Evolutionary conservation across 2,797 vertebrate species (phyloP), one percentile per base, ranked within the genome.

Genomic region (Hybognathus amarus): DNA sequence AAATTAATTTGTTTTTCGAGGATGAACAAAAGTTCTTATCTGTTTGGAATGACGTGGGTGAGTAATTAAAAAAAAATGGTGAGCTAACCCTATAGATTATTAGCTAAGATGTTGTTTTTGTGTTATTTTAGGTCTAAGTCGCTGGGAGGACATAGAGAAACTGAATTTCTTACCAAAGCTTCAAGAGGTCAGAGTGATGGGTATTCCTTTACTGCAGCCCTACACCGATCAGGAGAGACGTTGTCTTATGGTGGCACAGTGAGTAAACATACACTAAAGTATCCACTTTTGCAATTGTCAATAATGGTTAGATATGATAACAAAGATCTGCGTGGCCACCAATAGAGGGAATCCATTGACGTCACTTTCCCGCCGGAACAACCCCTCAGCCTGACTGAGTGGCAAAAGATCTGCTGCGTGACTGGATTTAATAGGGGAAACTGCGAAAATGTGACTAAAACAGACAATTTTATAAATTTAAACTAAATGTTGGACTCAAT

Each of bases 131-230:
- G 98, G 97, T 90, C 95, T 99, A 54, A 94, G 94, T 68, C 91
- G 91, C 82, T 99, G 98, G 98, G 95, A 96, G 88, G 97, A 99
- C 90, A 96, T 99, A 59, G 97, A 97, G 89, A 96, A 96, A 89
- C 92, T 99, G 82, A 98, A 96, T 89, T 96, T 94, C 89, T 96
- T 99, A 83, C 98, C 98, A 5, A 98, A 98, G 88, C 95, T 99
- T 18, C 94, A 96, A 92, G 97, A 99, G 89, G 94, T 98, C 80
- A 96, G 97, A 87, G 93, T 96, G 69, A 93, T 96, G 89, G 97
- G 98, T 83, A 97, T 99, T 85, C 97, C 98, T 84, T 92, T 99
- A 84, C 90, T 99, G 89, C 94, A 98, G 94, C 93, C 96, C 10
- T 98, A 98, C 89, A 96, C 93, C 88, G 95, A 95, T 0, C 95